Conservation (phyloP, 2,797 vertebrate species). For the Huso huso region DNA sequence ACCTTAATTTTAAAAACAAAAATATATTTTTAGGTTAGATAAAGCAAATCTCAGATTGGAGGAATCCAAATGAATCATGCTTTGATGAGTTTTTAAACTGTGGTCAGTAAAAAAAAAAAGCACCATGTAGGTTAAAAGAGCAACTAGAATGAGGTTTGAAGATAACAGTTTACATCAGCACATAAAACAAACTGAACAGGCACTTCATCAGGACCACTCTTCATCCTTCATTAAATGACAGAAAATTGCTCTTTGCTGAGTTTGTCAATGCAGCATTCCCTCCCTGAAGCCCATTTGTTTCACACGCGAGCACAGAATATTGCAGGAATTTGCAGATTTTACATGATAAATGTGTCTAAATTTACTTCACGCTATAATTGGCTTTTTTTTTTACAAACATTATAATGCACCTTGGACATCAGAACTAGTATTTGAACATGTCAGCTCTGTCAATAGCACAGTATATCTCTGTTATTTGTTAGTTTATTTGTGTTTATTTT, state of each 20-base stretch:
- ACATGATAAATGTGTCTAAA: conserved; percentile 59
- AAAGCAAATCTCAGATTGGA: no score
- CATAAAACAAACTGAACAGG: conserved; percentile 51
- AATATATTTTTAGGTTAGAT: no score
- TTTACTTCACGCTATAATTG: conserved; percentile 20
- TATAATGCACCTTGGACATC: conserved; percentile 16
- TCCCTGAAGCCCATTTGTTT: conserved; percentile 61
- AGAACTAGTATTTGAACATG: no score
- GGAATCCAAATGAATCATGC: no score
- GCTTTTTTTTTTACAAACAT: conserved; percentile 39
- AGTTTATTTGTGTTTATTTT: no score
- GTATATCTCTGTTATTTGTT: no score
- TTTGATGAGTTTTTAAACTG: no score
- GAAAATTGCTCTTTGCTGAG: conserved; percentile 62
- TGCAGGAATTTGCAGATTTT: conserved; percentile 69
- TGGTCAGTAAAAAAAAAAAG: no score
- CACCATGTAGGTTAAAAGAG: background rate
- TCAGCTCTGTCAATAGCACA: no score
- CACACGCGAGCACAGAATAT: conserved; percentile 55
- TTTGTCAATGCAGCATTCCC: conserved; percentile 64
- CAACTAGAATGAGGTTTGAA: conserved; percentile 36
- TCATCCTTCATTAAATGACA: conserved; percentile 79
- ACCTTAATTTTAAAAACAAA: no score
- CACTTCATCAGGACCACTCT: conserved; percentile 62
- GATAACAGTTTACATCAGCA: conserved; percentile 60